phyloP scores from a whole-genome alignment of 2,797 vertebrate species.

The Cirrhinus mrigala region DNA sequence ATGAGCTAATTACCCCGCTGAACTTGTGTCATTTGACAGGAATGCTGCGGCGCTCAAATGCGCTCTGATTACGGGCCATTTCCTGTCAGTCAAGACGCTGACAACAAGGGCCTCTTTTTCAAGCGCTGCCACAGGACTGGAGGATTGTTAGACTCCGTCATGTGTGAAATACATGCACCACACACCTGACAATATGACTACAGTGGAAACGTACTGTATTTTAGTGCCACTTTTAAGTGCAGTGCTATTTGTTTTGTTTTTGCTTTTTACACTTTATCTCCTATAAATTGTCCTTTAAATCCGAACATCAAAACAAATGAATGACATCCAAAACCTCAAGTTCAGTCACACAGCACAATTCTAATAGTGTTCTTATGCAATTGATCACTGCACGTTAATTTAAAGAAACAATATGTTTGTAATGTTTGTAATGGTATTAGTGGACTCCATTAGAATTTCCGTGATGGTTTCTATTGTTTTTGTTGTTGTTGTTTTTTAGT shows the following conservation, averaged over 20 bases:
- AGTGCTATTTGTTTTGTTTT: not conserved
- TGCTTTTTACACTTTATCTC: not conserved
- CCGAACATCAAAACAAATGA: not conserved
- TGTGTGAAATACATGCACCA: constrained; percentile 8
- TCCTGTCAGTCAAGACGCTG: constrained; percentile 83
- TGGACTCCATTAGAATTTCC: too few relatives aligned
- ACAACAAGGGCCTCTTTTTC: constrained; percentile 75
- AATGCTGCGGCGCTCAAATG: constrained; percentile 81
- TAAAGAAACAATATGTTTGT: not conserved
- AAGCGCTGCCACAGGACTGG: constrained; percentile 1
- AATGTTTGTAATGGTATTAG: too few relatives aligned
- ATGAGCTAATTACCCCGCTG: constrained; percentile 84
- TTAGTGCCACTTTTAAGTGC: not conserved
- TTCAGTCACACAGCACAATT: not conserved
- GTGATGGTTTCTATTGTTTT: too few relatives aligned
- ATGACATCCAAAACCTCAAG: not conserved
- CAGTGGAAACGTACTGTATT: constrained; percentile 1
- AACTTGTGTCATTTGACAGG: constrained; percentile 86
- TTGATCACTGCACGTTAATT: not conserved
- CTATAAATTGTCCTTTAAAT: not conserved
- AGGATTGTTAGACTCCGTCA: not conserved
- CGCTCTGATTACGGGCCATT: constrained; percentile 82
- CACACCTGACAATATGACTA: not conserved
- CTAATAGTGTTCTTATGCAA: not conserved
- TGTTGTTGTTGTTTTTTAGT: too few relatives aligned